phyloP scores from a whole-genome alignment of 2,888 invertebrate species.

The Pheosia gnoma region DNA sequence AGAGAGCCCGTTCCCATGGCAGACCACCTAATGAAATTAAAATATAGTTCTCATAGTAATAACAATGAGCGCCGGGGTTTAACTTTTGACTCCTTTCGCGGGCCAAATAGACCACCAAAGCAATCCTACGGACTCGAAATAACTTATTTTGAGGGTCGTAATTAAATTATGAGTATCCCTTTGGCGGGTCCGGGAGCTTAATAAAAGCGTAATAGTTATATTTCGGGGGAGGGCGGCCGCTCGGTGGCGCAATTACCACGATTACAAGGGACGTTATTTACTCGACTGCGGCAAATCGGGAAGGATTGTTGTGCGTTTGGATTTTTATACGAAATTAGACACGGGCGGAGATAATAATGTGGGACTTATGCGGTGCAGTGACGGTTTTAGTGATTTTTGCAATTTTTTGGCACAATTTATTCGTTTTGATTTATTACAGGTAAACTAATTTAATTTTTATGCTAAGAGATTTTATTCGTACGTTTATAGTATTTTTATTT shows the following conservation, averaged over 20 bases:
- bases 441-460: no score
- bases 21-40: conserved; percentile 4
- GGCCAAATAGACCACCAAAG: conserved; percentile 52
- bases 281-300: conserved; percentile 40
- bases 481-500: no score
- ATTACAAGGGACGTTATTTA: conserved; percentile 51
- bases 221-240: conserved; percentile 64
- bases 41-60: conserved; percentile 29
- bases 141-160: conserved; percentile 69
- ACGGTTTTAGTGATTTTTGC: background rate
- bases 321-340: conserved; percentile 26
- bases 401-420: background rate
- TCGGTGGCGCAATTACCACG: conserved; percentile 65
- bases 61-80: conserved; percentile 26
- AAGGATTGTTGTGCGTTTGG: conserved; percentile 33
- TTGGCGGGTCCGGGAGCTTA: conserved; percentile 74
- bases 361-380: conserved; percentile 11
- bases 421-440: background rate
- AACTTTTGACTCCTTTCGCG: conserved; percentile 42
- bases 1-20: conserved; percentile 6
- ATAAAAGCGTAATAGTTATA: conserved; percentile 81
- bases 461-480: no score
- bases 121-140: conserved; percentile 58
- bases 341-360: conserved; percentile 9
- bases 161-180: conserved; percentile 81